A percentile compares a stretch with the other conserved stretches of the same genome.
Conservation (phyloP, 2,113 vertebrate species). For the Thalassoma bifasciatum region DNA sequence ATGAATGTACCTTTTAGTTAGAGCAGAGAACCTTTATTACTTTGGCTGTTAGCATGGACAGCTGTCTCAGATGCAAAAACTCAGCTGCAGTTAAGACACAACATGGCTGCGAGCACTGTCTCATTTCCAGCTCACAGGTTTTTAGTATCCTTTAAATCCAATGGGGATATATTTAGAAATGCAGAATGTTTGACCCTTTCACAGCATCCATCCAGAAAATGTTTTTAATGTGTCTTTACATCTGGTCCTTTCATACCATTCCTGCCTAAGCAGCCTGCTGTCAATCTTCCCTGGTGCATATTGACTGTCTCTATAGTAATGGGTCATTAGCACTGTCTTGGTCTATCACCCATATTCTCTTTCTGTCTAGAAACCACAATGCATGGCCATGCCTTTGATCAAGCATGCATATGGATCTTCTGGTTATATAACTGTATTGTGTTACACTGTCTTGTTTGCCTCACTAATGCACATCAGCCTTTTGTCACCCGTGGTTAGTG, state of each 20-base stretch:
- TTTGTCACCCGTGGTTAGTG: slow-evolving; percentile 7
- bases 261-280: background rate
- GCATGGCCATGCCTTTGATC: background rate
- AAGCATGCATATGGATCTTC: background rate
- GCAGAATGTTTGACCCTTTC: background rate
- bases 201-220: background rate
- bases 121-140: background rate
- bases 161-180: background rate
- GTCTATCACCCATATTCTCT: background rate
- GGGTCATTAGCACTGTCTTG: background rate
- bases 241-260: background rate
- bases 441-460: background rate
- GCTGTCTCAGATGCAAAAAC: background rate
- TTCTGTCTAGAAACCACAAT: background rate
- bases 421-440: background rate
- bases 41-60: background rate
- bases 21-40: background rate
- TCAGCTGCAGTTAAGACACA: background rate
- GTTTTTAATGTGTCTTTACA: background rate
- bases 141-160: background rate
- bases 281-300: background rate
- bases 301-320: background rate
- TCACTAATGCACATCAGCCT: slow-evolving; percentile 20
- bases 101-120: background rate
- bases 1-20: background rate